These are phyloP conservation scores for Danionella cerebrum DNA, from an alignment of 2,113 vertebrate genomes.

Conservation along the genomic window DNA sequence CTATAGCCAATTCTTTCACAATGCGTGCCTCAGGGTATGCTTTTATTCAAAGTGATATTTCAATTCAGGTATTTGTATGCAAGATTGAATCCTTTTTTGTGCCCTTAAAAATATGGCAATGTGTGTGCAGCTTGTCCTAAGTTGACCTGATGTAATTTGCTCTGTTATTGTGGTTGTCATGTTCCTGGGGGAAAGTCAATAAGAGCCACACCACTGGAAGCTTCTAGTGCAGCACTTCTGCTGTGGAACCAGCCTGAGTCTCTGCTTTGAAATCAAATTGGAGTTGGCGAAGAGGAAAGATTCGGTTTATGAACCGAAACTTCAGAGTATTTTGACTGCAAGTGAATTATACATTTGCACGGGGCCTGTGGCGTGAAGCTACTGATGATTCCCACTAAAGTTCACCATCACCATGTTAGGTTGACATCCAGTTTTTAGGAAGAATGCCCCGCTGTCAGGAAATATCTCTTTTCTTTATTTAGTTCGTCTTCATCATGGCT, in stretches of 20 bases:
- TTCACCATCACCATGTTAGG: slow-evolving; percentile 9
- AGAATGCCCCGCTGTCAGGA: not conserved
- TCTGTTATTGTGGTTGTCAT: slow-evolving; percentile 38
- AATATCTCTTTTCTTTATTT: not conserved
- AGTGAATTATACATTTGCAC: slow-evolving; percentile 47
- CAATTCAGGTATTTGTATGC: no score
- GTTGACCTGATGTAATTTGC: slow-evolving; percentile 50
- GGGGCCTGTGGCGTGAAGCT: not conserved
- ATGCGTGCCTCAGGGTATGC: no score
- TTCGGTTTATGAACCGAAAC: slow-evolving; percentile 30
- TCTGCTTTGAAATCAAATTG: slow-evolving; percentile 30
- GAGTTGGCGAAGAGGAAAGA: slow-evolving; percentile 21
- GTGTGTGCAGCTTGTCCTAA: slow-evolving; percentile 12
- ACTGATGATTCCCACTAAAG: slow-evolving; percentile 23
- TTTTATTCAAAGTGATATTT: no score
- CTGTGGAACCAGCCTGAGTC: not conserved
- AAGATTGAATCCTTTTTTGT: no score
- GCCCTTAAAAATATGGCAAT: no score
- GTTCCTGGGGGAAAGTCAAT: slow-evolving; percentile 37
- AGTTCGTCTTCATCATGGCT: not conserved
- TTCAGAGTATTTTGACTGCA: slow-evolving; percentile 37
- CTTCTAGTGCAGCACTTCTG: slow-evolving; percentile 23
- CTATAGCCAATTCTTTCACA: no score
- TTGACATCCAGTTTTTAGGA: not conserved
- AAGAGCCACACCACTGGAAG: slow-evolving; percentile 28